Base-by-base conservation (phyloP, 2,113 vertebrate genomes). In the Hemicordylus capensis region DNA sequence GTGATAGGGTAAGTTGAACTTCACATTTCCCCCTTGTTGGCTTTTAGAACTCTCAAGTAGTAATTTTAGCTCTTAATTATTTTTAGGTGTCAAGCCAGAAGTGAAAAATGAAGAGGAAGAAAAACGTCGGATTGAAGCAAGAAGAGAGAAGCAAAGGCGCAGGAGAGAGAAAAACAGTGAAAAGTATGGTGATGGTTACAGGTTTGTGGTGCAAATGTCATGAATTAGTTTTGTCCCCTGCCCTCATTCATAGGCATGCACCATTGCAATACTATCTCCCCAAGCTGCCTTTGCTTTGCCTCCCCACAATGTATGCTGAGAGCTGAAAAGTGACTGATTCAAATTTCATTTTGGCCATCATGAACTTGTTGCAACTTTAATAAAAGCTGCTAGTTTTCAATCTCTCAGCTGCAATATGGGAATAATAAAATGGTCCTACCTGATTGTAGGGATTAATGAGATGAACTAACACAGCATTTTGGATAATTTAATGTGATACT, bases 131-230 rank as follows among this genome's bases (percentile, higher is more conserved):
- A 96, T 97, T 91, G 97, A 97, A 73, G 96, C 97, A 81, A 95
- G 97, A 66, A 94, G 97, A 93, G 97, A 97, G 83, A 97, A 97
- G 70, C 97, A 97, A 76, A 97, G 97, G 63, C 97, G 97, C 31
- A 96, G 97, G 90, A 95, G 97, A 85, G 97, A 98, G 79, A 98
- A 98, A 87, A 98, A 97, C 91, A 97, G 96, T 90, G 97, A 98
- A 90, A 98, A 97, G 88, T 98, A 98, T 0, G 97, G 97, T 69
- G 97, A 97, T 89, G 97, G 96, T 90, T 97, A 98, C 96, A 97
- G 97, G 97, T 98, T 91, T 90, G 96, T 96, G 31, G 34, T 91
- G 0, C 15, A 82, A 88, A 34, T 89, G 61, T 20, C 73, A 6
- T 84, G 31, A 59, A 72, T 80, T 20, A 39, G 2, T 69, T 69